Evolutionary conservation across 1,140 invertebrate genomes (phyloP), one percentile per base, ranked within the genome.

Genomic region (Eumaeus atala): DNA sequence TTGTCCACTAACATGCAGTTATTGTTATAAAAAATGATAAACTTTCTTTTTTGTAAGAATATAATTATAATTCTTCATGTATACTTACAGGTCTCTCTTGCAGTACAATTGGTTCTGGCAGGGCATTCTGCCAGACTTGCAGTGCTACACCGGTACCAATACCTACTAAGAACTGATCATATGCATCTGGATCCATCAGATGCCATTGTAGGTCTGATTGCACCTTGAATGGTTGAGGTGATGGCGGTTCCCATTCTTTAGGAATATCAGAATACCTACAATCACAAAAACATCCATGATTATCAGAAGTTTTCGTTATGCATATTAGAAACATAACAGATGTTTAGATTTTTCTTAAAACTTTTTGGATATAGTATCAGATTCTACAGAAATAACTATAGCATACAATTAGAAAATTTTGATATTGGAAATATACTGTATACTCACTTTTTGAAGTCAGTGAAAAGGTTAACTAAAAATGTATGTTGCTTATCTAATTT

Each of bases 401-500:
- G n/a, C n/a, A n/a, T n/a, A n/a, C n/a, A n/a, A n/a, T n/a, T n/a
- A n/a, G n/a, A n/a, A n/a, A n/a, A n/a, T n/a, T n/a, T n/a, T n/a
- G n/a, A 28, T 6, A 28, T 28, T 28, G 2, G 21, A 51, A 34
- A 34, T 36, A 18, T 11, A 1, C n/a, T 18, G 9, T 11, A 51
- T 66, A 88, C 90, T 90, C 88, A 95, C 91, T 97, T 98, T 59
- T 97, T 94, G 88, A 99, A 98, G 82, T 99, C 97, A 3, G 95
- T 96, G 72, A 99, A 98, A 8, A 98, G 88, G 87, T 99, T 99
- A 1, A 99, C 95, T 74, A 94, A 90, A 84, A 99, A 98, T 9
- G 95, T 98, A 72, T 99, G 97, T 49, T 93, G 91, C 75, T 99
- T 99, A 87, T 99, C 98, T 66, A 99, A 90, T 80, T 97, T 97